Evolutionary conservation across 2,797 vertebrate species (phyloP), one percentile per base, ranked within the genome.

Genomic region (Mallotus villosus): DNA sequence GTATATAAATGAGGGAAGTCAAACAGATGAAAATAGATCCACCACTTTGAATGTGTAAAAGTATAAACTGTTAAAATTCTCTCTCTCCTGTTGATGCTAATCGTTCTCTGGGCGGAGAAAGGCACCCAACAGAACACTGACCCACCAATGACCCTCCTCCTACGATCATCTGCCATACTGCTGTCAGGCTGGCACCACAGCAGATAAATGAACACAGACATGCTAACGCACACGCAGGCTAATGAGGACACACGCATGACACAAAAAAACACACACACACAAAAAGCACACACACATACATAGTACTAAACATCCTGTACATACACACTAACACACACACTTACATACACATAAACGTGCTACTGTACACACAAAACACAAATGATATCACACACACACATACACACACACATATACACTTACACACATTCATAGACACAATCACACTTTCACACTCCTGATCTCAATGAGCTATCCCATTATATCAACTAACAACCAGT

Each of bases 51-150:
- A 6, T 34, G 32, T 34, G 2, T 7, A 2, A 46, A 46, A 46
- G 41, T 46, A 14, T 46, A 46, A 46, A 29, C 27, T 32, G 14
- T 9, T 24, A 5, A 16, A 27, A 19, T 27, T 34, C 0, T 32
- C 61, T 11, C 21, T 4, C 58, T 24, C 58, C 70, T 68, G 71
- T 59, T 63, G 49, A 82, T 73, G 67, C 53, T 77, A 81, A 85
- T 80, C 55, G 63, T 22, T 11, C 25, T 21, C 60, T 71, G 66
- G 8, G 12, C 66, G 51, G 46, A 21, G 34, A 25, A 69, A n/a
- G 41, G 68, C 8, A 63, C 17, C 24, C 22, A 12, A 41, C 68
- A 63, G 5, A 63, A 68, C 72, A 32, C 58, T 49, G 53, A 27
- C 63, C 8, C 21, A 12, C 1, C 34, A 21, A 71, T 53, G 70